These are phyloP conservation scores for Notothenia rossii DNA, from an alignment of 2,113 vertebrate genomes.

Conservation along the genomic window DNA sequence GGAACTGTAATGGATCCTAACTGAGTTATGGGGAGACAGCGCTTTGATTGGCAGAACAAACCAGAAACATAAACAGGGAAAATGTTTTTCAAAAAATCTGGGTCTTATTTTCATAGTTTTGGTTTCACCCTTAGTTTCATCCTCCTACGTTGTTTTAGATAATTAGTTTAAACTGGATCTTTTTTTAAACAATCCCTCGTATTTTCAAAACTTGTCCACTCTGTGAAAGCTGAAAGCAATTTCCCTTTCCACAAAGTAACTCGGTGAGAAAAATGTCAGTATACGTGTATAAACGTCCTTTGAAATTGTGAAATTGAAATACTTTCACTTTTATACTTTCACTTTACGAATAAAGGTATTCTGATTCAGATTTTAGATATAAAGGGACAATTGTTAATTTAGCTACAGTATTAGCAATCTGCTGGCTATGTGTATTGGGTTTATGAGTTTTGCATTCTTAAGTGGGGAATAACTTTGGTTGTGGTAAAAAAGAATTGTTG, in stretches of 20 bases:
- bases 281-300: neutral
- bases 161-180: neutral
- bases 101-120: constrained; percentile 4
- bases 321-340: too few species aligned
- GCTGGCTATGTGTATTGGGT: neutral
- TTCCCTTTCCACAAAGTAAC: neutral
- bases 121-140: neutral
- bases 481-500: too few species aligned
- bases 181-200: neutral
- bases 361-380: neutral
- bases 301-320: too few species aligned
- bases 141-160: neutral
- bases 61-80: neutral
- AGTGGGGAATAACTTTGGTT: neutral
- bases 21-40: constrained; percentile 4
- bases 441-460: neutral
- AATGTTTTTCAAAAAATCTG: neutral
- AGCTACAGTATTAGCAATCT: neutral
- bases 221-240: neutral
- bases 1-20: constrained; percentile 21
- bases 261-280: neutral
- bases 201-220: neutral
- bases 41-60: constrained; percentile 6
- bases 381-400: neutral
- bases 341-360: too few species aligned